Conservation (phyloP, 2,113 vertebrate genomes). For the Pangasianodon hypophthalmus region DNA sequence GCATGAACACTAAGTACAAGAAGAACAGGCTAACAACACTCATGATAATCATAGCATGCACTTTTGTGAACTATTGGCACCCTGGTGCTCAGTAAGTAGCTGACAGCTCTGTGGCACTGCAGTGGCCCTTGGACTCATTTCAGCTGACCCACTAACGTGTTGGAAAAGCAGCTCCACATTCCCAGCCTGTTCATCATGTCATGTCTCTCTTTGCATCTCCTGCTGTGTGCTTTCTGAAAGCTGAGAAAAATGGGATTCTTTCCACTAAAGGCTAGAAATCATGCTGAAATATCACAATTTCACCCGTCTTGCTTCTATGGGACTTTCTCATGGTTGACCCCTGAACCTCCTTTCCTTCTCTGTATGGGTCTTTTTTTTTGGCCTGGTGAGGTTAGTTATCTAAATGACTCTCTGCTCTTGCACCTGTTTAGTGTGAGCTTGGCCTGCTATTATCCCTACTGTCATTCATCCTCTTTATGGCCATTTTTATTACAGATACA, state of each 20-base stretch:
- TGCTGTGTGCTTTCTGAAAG: slow-evolving; percentile 26
- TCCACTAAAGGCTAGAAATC: slow-evolving; percentile 24
- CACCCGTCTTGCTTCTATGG: not conserved
- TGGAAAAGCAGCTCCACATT: slow-evolving; percentile 33
- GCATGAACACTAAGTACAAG: not conserved
- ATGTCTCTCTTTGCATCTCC: slow-evolving; percentile 36
- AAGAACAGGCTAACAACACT: slow-evolving; percentile 23
- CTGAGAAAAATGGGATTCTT: slow-evolving; percentile 28
- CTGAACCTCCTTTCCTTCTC: not conserved
- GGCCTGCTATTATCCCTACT: slow-evolving; percentile 54
- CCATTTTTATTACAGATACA: slow-evolving; percentile 59
- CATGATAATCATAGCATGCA: slow-evolving; percentile 29
- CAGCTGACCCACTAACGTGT: not conserved
- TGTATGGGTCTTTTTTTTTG: not conserved
- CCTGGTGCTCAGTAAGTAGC: slow-evolving; percentile 11
- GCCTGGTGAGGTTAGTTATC: slow-evolving; percentile 40
- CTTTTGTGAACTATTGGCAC: slow-evolving; percentile 24
- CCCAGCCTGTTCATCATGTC: slow-evolving; percentile 38
- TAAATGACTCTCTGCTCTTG: slow-evolving; percentile 37
- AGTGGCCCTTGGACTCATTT: slow-evolving; percentile 41
- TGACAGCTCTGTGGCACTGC: slow-evolving; percentile 13
- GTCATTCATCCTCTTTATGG: slow-evolving; percentile 61
- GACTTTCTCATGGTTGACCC: not conserved
- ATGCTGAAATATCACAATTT: slow-evolving; percentile 34
- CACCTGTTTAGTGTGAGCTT: slow-evolving; percentile 47